A percentile compares a stretch with the other conserved stretches of the same genome.
phyloP scores from a whole-genome alignment of 2,888 invertebrate species.

The Agriopis aurantiaria region DNA sequence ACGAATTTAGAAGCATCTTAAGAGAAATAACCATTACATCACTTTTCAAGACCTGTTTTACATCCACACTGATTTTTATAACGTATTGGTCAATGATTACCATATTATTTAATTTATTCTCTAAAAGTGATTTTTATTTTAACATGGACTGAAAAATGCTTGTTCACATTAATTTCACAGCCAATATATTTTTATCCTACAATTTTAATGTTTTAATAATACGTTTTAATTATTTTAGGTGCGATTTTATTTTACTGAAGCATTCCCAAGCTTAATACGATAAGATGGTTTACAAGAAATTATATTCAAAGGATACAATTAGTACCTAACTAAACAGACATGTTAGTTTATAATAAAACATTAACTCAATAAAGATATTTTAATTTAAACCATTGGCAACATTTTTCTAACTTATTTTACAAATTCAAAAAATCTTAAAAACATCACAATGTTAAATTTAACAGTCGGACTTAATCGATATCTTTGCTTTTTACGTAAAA shows the following conservation, averaged over 20 bases:
- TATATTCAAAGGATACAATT: conserved; percentile 34
- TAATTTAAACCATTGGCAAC: conserved; percentile 56
- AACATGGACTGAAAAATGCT: conserved; percentile 70
- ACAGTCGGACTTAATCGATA: conserved; percentile 23
- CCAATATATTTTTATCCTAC: conserved; percentile 74
- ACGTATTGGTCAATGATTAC: conserved; percentile 32
- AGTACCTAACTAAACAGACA: conserved; percentile 46
- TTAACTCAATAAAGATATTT: conserved; percentile 42
- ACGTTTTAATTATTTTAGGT: conserved; percentile 34
- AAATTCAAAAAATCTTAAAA: conserved; percentile 30
- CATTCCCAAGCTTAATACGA: conserved; percentile 43
- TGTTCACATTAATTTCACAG: conserved; percentile 78
- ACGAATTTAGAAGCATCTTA: no score
- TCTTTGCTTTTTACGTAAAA: not conserved
- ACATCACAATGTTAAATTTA: conserved; percentile 20
- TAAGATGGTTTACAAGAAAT: not conserved
- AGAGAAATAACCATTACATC: not conserved
- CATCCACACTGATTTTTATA: conserved; percentile 14
- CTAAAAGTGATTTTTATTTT: conserved; percentile 48
- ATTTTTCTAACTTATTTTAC: conserved; percentile 41
- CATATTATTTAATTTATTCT: conserved; percentile 41
- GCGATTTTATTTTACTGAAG: conserved; percentile 38
- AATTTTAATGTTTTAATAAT: conserved; percentile 42
- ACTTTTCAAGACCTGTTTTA: conserved; percentile 8
- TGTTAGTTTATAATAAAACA: conserved; percentile 44